These are phyloP conservation scores for Daphoenositta chrysoptera DNA, from an alignment of 2,113 vertebrate species.

Conservation along the genomic window DNA sequence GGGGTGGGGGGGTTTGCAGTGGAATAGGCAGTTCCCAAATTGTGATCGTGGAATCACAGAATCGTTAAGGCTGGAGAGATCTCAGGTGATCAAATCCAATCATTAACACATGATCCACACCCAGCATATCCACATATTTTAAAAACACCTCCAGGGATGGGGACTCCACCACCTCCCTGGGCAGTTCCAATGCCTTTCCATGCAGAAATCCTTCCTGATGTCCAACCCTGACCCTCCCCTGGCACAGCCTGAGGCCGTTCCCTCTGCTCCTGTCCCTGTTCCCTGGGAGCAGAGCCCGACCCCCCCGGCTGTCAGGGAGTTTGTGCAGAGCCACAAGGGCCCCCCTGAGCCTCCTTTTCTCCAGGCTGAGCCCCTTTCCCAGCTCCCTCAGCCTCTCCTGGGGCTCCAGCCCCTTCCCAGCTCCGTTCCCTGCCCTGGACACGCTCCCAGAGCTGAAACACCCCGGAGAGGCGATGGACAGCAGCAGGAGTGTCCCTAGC, in stretches of 20 bases:
- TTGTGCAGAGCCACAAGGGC: not conserved
- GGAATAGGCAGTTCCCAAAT: not conserved
- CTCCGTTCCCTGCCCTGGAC: accelerated
- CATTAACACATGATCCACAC: not conserved
- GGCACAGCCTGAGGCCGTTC: accelerated
- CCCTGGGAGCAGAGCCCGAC: not conserved
- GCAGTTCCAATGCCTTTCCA: not conserved
- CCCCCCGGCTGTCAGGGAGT: not conserved
- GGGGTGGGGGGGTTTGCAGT: not conserved
- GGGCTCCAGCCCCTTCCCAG: not conserved
- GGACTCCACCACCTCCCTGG: not conserved
- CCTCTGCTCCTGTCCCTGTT: not conserved
- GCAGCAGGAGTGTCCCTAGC: not conserved
- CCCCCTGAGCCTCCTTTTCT: not conserved
- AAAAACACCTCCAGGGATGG: not conserved
- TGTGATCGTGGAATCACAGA: not conserved
- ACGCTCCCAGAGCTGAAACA: not conserved
- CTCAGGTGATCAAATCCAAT: not conserved
- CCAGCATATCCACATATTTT: not conserved
- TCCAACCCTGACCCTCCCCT: accelerated
- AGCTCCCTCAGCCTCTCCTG: not conserved
- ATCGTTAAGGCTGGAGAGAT: not conserved
- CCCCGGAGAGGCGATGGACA: accelerated
- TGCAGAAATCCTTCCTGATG: not conserved
- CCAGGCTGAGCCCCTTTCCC: not conserved